Evolutionary conservation across 2,797 vertebrate species (phyloP).

Genomic region (Orientallactaga sibirica): DNA sequence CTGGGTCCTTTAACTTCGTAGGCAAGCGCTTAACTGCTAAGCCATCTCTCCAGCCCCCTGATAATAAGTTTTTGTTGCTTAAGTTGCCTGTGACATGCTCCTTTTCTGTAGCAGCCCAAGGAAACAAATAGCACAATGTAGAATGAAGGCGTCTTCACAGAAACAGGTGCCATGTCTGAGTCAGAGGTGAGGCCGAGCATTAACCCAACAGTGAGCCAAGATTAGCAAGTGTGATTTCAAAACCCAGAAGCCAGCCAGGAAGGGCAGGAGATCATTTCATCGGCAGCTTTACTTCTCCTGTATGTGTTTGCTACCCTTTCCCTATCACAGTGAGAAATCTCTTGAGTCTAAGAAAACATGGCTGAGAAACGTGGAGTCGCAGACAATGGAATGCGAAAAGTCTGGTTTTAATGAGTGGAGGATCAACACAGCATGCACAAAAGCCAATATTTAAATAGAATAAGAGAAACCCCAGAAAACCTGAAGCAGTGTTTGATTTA

Average conservation of each 20-base stretch:
- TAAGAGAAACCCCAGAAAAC: neutral
- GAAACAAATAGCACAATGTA: neutral
- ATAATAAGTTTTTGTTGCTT: neutral
- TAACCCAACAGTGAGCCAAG: neutral
- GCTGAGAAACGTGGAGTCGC: neutral
- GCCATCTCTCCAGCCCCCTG: neutral
- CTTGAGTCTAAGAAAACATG: neutral
- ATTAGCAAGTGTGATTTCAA: conserved; percentile 15
- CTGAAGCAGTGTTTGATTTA: neutral
- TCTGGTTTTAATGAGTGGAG: neutral
- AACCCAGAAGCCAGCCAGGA: neutral
- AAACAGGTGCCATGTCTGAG: neutral
- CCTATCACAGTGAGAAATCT: neutral
- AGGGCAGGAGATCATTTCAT: neutral
- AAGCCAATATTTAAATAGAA: neutral
- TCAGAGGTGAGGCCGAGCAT: neutral
- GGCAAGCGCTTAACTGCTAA: too few species aligned
- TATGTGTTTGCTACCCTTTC: neutral
- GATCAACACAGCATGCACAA: neutral
- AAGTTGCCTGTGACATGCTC: neutral
- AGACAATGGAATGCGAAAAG: neutral
- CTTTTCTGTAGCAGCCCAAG: neutral
- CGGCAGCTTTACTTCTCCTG: neutral
- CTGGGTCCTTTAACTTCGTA: too few species aligned
- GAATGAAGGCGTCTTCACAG: neutral